Conservation (phyloP, 2,888 invertebrate genomes). For the Athalia rosae region DNA sequence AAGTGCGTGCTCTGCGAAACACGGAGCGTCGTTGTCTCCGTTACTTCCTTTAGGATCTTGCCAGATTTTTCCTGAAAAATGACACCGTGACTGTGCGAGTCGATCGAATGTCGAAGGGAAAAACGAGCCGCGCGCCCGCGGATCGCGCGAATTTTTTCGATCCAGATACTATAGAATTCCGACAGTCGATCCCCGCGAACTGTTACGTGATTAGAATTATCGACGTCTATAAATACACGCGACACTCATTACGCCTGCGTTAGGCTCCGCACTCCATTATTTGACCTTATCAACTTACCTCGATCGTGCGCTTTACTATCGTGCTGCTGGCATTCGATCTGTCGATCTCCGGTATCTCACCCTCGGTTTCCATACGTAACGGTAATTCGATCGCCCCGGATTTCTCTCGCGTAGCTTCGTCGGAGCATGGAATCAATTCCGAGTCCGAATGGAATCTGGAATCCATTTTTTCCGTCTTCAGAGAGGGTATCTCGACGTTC, state of each 20-base stretch:
- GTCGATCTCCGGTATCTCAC: conserved; percentile 46
- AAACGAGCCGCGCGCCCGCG: no score
- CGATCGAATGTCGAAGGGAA: no score
- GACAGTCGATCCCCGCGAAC: no score
- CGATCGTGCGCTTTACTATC: conserved; percentile 51
- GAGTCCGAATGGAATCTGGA: conserved; percentile 1
- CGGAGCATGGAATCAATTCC: not conserved
- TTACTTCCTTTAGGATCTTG: conserved; percentile 75
- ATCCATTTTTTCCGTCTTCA: not conserved
- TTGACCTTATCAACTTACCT: conserved; percentile 49
- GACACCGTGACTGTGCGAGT: not conserved
- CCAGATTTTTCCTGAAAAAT: conserved; percentile 69
- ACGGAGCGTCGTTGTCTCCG: conserved; percentile 76
- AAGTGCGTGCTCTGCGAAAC: conserved; percentile 75
- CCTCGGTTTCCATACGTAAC: conserved; percentile 20
- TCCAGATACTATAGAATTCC: no score
- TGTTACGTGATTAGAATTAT: not conserved
- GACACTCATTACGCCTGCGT: not conserved
- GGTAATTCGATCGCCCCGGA: conserved; percentile 34
- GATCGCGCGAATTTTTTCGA: no score
- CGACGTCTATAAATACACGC: not conserved
- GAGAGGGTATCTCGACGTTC: conserved; percentile 39
- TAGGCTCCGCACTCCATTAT: not conserved
- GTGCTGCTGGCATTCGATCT: conserved; percentile 49
- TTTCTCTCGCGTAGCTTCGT: conserved; percentile 7